Conservation (phyloP, 2,797 vertebrate genomes). For the Enoplosus armatus region DNA sequence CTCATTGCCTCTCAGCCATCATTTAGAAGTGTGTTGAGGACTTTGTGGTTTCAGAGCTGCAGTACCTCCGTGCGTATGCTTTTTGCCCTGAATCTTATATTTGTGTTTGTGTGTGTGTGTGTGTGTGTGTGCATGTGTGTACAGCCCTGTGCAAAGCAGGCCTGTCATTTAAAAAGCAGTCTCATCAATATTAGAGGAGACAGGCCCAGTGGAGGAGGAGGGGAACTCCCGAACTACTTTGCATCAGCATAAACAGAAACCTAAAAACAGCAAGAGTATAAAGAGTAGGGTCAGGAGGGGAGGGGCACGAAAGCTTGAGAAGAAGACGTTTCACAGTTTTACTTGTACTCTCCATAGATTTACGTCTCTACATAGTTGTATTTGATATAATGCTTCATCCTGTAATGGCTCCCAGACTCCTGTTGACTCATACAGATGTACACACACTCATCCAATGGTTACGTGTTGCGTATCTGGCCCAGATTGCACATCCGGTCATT, state of each 20-base stretch:
- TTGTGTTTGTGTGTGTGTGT: not conserved
- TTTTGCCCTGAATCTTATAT: constrained; percentile 19
- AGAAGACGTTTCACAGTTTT: not conserved
- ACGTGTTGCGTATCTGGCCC: not conserved
- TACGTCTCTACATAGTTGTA: not conserved
- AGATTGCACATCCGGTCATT: constrained; percentile 12
- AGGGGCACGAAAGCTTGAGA: not conserved
- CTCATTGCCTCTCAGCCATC: constrained; percentile 11
- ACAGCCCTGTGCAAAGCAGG: constrained; percentile 48
- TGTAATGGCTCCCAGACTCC: not conserved
- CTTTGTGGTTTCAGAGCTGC: constrained; percentile 20
- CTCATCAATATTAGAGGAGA: constrained; percentile 78
- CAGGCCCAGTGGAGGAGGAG: constrained; percentile 30
- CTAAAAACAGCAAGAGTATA: constrained; percentile 42
- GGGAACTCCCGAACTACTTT: constrained; percentile 53
- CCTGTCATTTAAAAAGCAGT: constrained; percentile 63
- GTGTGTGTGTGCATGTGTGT: constrained; percentile 1
- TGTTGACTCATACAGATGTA: constrained; percentile 12
- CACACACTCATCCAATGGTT: not conserved
- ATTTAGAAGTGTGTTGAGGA: constrained; percentile 18
- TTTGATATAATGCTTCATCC: not conserved
- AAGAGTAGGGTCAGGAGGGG: constrained; percentile 35
- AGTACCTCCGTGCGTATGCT: constrained; percentile 8
- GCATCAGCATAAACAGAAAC: constrained; percentile 62
- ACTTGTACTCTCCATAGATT: not conserved